Evolutionary conservation across 1,140 invertebrate species (phyloP).

Genomic region (Apis florea): DNA sequence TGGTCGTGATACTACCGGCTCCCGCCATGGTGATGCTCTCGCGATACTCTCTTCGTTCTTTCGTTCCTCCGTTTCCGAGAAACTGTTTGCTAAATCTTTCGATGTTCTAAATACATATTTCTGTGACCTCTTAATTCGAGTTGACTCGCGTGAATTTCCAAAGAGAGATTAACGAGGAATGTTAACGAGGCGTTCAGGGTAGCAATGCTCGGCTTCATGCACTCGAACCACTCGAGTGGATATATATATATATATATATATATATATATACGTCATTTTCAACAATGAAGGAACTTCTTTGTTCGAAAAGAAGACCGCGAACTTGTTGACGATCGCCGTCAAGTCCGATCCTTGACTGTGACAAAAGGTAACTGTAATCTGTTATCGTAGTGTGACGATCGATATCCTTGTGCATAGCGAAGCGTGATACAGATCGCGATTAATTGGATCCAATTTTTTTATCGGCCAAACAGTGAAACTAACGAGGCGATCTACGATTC

Average conservation of each 20-base stretch:
- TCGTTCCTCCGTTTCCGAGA: not conserved
- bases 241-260: not conserved
- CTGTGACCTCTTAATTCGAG: not conserved
- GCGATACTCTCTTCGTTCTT: not conserved
- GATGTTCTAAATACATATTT: not conserved
- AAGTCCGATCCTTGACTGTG: not conserved
- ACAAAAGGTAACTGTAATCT: conserved; percentile 47
- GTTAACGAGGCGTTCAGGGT: conserved; percentile 15
- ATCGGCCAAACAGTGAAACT: no score
- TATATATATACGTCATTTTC: not conserved
- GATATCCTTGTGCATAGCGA: not conserved
- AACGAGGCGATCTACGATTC: not conserved
- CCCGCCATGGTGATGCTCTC: not conserved
- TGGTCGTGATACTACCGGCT: not conserved
- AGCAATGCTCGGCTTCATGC: not conserved
- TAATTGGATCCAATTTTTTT: conserved; percentile 1
- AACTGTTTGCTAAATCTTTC: not conserved
- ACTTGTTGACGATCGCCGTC: not conserved
- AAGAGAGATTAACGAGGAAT: conserved; percentile 4
- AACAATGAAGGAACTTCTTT: conserved; percentile 39
- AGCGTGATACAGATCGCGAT: not conserved
- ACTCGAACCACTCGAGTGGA: not conserved
- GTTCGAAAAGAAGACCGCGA: conserved; percentile 18
- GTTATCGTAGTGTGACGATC: conserved; percentile 38
- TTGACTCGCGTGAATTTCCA: conserved; percentile 15